These are phyloP conservation scores for Atherinosoma microstoma DNA, from an alignment of 2,797 vertebrate species.

Conservation along the genomic window DNA sequence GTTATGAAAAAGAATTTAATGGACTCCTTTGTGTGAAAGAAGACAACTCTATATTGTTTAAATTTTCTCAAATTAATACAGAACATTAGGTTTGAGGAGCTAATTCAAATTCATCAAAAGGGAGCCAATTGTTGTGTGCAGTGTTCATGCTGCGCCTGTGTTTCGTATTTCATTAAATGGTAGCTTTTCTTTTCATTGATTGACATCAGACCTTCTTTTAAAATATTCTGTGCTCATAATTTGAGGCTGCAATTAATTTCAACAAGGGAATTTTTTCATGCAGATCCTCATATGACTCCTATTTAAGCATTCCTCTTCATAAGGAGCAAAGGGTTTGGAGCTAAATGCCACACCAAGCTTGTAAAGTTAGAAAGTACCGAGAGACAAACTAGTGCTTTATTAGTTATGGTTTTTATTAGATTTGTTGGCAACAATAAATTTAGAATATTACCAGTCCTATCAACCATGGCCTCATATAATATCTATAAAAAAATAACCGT, in stretches of 20 bases:
- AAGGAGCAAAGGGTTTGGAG: neutral
- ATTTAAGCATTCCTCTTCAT: slow-evolving; percentile 8
- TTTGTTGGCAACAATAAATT: slow-evolving; percentile 32
- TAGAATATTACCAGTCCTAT: slow-evolving; percentile 5
- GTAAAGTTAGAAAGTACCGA: neutral
- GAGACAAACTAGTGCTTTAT: slow-evolving; percentile 13
- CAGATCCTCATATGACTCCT: slow-evolving; percentile 7
- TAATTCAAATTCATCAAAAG: slow-evolving; percentile 1
- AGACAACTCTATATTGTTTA: neutral
- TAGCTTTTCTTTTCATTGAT: neutral
- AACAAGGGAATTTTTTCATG: neutral
- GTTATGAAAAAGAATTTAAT: neutral
- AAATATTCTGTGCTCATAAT: neutral
- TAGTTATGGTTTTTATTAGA: slow-evolving; percentile 17
- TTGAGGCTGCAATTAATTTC: neutral
- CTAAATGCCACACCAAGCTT: slow-evolving; percentile 8
- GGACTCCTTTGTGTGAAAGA: neutral
- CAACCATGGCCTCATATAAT: neutral
- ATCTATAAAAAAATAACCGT: slow-evolving; percentile 9
- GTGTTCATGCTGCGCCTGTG: neutral
- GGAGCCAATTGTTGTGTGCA: neutral
- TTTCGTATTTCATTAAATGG: neutral
- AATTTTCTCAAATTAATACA: neutral
- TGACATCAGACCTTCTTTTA: neutral
- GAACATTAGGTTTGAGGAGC: neutral